These are phyloP conservation scores for Tenthredo amoena DNA, from an alignment of 2,888 invertebrate species.

Conservation along the genomic window DNA sequence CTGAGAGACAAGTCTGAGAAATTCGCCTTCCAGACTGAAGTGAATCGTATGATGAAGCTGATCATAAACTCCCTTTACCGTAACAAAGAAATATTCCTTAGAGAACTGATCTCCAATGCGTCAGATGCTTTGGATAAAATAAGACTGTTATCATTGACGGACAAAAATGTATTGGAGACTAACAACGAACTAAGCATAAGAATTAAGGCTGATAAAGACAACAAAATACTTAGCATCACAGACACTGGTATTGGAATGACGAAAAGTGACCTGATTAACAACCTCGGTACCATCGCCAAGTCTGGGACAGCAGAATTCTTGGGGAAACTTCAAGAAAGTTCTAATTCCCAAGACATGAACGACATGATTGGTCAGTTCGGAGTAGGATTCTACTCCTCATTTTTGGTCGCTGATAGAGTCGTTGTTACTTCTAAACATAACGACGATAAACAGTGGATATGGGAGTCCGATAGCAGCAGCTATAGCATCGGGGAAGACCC, in stretches of 20 bases:
- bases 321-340: constrained; percentile 90
- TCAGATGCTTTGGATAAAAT: constrained; percentile 99
- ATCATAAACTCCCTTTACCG: constrained; percentile 99
- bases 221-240: constrained; percentile 93
- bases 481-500: constrained; percentile 97
- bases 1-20: constrained; percentile 93
- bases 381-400: constrained; percentile 99
- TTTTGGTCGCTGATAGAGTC: constrained; percentile 96
- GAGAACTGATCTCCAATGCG: constrained; percentile 99
- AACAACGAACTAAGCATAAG: constrained; percentile 92
- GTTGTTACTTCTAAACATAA: constrained; percentile 98
- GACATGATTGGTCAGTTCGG: constrained; percentile 99
- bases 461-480: constrained; percentile 97
- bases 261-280: constrained; percentile 93
- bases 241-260: constrained; percentile 99
- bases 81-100: constrained; percentile 99
- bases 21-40: constrained; percentile 97
- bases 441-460: constrained; percentile 95
- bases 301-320: constrained; percentile 98
- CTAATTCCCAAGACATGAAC: constrained; percentile 87
- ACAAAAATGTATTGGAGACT: constrained; percentile 87
- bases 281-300: constrained; percentile 99
- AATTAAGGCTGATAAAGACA: constrained; percentile 91
- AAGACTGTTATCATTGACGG: constrained; percentile 94
- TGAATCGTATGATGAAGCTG: constrained; percentile 99